Evolutionary conservation across 2,113 vertebrate genomes (phyloP).

Genomic region (Dascyllus trimaculatus): DNA sequence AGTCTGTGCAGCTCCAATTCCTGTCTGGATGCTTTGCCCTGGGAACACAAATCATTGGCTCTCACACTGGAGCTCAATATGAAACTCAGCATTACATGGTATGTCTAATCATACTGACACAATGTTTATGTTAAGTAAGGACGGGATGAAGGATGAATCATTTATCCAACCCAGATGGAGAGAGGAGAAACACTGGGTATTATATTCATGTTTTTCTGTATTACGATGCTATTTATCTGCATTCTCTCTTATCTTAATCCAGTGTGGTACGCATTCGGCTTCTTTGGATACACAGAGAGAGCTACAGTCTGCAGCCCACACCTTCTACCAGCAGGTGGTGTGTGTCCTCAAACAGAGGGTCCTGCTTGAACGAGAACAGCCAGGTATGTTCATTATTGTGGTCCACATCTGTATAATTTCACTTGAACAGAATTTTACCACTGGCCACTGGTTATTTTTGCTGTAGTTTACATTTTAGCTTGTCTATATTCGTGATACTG

Average conservation of each 20-base stretch:
- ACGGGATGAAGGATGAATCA: not conserved
- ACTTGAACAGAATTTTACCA: no score
- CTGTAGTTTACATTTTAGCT: not conserved
- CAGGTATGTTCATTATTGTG: constrained; percentile 66
- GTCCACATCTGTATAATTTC: not conserved
- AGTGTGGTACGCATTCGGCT: constrained; percentile 84
- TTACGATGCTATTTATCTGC: not conserved
- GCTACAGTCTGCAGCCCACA: constrained; percentile 84
- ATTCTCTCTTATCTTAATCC: constrained; percentile 27
- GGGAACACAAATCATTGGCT: constrained; percentile 78
- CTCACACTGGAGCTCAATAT: constrained; percentile 70
- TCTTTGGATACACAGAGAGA: constrained; percentile 75
- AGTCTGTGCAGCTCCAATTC: constrained; percentile 88
- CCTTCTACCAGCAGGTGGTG: constrained; percentile 87
- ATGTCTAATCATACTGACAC: constrained; percentile 15
- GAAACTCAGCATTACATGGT: constrained; percentile 86
- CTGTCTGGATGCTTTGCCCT: constrained; percentile 86
- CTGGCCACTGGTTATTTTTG: not conserved
- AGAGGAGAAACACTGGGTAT: not conserved
- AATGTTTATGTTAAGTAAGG: constrained; percentile 1
- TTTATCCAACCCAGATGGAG: constrained; percentile 4
- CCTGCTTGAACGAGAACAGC: constrained; percentile 76
- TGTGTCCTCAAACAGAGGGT: constrained; percentile 82
- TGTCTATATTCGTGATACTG: not conserved
- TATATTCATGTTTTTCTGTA: not conserved